phyloP scores from a whole-genome alignment of 2,888 invertebrate genomes.

The Diplolepis rosae region DNA sequence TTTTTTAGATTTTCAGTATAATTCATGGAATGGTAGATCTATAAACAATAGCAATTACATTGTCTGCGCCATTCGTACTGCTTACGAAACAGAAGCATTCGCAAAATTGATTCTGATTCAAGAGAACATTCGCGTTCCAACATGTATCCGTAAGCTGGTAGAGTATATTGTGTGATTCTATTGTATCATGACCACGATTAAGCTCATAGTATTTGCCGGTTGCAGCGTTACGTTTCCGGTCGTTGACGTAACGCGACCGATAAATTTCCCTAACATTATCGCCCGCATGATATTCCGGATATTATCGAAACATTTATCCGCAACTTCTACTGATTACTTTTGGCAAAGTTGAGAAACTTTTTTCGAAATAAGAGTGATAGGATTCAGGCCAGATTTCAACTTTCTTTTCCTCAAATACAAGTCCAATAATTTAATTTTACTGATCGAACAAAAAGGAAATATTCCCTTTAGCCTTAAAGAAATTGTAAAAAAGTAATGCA shows the following conservation, averaged over 20 bases:
- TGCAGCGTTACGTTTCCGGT: conserved; percentile 1
- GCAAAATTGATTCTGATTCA: background rate
- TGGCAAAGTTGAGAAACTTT: background rate
- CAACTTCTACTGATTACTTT: conserved; percentile 5
- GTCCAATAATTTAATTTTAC: background rate
- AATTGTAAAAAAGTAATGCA: too few relatives aligned
- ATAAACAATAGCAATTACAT: background rate
- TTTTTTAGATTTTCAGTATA: background rate
- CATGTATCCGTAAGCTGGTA: conserved; percentile 1
- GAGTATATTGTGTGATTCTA: background rate
- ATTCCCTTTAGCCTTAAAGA: too few relatives aligned
- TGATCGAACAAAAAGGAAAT: background rate
- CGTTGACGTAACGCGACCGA: conserved; percentile 19
- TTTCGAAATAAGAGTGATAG: too few relatives aligned
- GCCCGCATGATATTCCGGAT: conserved; percentile 12
- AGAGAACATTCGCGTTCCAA: background rate
- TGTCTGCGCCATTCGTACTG: background rate
- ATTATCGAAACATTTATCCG: conserved; percentile 20
- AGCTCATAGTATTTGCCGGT: background rate
- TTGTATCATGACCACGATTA: background rate
- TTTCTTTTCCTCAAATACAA: too few relatives aligned
- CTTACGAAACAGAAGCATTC: background rate
- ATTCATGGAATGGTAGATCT: background rate
- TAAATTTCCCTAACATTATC: conserved; percentile 20
- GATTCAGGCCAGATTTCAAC: too few relatives aligned